Conservation (phyloP, 2,888 invertebrate species). For the Geotrupes spiniger region DNA sequence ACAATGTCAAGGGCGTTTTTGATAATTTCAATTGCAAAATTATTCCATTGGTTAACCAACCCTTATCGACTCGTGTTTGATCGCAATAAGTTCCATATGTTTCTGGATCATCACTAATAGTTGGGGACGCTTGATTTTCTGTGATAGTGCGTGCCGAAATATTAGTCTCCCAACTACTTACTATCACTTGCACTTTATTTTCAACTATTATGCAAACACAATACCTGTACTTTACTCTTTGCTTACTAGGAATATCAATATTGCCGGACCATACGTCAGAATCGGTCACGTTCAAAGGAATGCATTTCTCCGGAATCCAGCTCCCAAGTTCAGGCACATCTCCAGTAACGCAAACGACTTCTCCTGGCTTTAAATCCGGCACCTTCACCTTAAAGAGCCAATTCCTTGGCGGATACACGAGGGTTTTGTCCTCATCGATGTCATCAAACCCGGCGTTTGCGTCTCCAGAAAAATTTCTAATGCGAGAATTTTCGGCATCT, state of each 20-base stretch:
- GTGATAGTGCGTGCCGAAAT: slow-evolving; percentile 64
- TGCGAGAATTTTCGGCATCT: slow-evolving; percentile 49
- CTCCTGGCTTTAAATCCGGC: slow-evolving; percentile 56
- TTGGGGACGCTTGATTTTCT: slow-evolving; percentile 25
- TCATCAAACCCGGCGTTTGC: slow-evolving; percentile 42
- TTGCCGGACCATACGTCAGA: slow-evolving; percentile 62
- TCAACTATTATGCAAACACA: slow-evolving; percentile 70
- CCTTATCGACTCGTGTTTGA: slow-evolving; percentile 63
- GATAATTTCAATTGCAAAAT: slow-evolving; percentile 80
- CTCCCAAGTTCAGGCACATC: slow-evolving; percentile 65
- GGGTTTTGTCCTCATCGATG: neutral
- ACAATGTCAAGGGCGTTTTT: slow-evolving; percentile 74
- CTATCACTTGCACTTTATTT: slow-evolving; percentile 57
- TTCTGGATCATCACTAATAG: slow-evolving; percentile 15
- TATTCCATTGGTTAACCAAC: slow-evolving; percentile 84
- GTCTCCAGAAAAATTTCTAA: slow-evolving; percentile 20
- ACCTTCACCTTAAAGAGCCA: slow-evolving; percentile 58
- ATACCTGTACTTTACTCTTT: slow-evolving; percentile 72
- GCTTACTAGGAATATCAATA: slow-evolving; percentile 64
- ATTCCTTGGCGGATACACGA: slow-evolving; percentile 28
- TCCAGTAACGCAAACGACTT: slow-evolving; percentile 68
- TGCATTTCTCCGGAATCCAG: slow-evolving; percentile 64
- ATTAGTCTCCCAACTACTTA: slow-evolving; percentile 80
- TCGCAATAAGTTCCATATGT: slow-evolving; percentile 66
- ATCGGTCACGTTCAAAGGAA: slow-evolving; percentile 54